Evolutionary conservation across 2,888 invertebrate genomes (phyloP), one percentile per base, ranked within the genome.

Genomic region (Melanargia galathea): DNA sequence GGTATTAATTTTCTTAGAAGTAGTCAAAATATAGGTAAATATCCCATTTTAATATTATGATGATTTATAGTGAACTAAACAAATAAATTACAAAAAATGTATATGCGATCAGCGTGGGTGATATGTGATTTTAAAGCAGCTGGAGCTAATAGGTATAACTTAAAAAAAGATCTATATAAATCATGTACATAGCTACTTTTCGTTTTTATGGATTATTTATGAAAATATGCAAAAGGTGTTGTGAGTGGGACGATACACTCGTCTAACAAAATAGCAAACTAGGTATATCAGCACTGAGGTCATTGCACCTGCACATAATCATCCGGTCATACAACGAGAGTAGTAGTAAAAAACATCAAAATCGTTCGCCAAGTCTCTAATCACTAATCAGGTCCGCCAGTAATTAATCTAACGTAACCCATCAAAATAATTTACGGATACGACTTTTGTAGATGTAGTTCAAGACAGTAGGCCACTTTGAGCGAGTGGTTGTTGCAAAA

Each of bases 371-470:
- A 67, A 26, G 62, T 68, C 65, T 68, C 60, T 63, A 69, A 62
- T 65, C 65, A 68, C 26, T 24, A 56, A 45, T 30, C 22, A 46
- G 73, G 73, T 66, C 73, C 73, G 69, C 71, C 73, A 77, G 82
- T 83, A 77, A 83, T 83, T 81, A 82, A 84, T 82, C 18, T 81
- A 83, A 82, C 84, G 84, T 81, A 83, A 82, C 78, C 77, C 75
- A 82, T 84, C 81, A 79, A 68, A 74, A 75, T 80, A 78, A 86
- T 87, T 89, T 86, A 86, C 80, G 85, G 82, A 76, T 75, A 69
- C 65, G 67, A 77, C 67, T 74, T 79, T 82, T 83, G 80, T 88
- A 85, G 87, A 86, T 85, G 87, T 89, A 86, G 87, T 84, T 87
- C 83, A 84, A 30, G 69, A 75, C 75, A 79, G 79, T 81, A 80